phyloP scores from a whole-genome alignment of 2,888 invertebrate genomes.

The Orgyia antiqua region DNA sequence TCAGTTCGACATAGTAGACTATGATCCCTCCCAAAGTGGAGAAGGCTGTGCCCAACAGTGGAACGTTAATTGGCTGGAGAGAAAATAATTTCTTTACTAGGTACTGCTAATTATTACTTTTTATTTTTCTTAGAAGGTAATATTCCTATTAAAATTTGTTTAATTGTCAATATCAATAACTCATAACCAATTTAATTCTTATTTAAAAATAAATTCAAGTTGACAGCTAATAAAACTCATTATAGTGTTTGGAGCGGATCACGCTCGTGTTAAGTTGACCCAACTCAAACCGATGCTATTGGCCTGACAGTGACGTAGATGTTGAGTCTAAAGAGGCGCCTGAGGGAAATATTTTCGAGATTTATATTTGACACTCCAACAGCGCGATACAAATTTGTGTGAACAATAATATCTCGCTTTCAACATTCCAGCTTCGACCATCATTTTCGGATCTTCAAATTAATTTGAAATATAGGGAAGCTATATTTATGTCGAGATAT shows the following conservation, averaged over 20 bases:
- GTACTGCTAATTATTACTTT: no score
- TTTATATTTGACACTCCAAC: constrained; percentile 31
- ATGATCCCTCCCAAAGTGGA: no score
- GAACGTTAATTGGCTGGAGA: no score
- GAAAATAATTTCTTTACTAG: no score
- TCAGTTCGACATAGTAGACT: no score
- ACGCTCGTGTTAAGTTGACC: constrained; percentile 43
- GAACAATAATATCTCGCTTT: constrained; percentile 25
- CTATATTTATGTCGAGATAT: constrained; percentile 15
- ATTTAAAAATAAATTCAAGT: constrained; percentile 31
- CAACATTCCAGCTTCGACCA: constrained; percentile 24
- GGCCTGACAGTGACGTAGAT: constrained; percentile 36
- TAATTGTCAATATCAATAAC: constrained; percentile 9
- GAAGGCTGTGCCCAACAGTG: no score
- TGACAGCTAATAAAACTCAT: constrained; percentile 58
- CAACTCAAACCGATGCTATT: constrained; percentile 48
- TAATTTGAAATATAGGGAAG: constrained; percentile 33
- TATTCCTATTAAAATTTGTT: no score
- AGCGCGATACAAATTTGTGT: constrained; percentile 30
- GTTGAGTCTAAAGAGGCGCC: constrained; percentile 27
- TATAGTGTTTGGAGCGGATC: constrained; percentile 39
- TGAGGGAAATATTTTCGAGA: constrained; percentile 27
- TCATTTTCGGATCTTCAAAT: constrained; percentile 32
- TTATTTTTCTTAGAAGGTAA: no score
- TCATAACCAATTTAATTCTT: constrained; percentile 9